These are phyloP conservation scores for Odontomachus brunneus DNA, from an alignment of 1,140 invertebrate species.

Conservation along the genomic window DNA sequence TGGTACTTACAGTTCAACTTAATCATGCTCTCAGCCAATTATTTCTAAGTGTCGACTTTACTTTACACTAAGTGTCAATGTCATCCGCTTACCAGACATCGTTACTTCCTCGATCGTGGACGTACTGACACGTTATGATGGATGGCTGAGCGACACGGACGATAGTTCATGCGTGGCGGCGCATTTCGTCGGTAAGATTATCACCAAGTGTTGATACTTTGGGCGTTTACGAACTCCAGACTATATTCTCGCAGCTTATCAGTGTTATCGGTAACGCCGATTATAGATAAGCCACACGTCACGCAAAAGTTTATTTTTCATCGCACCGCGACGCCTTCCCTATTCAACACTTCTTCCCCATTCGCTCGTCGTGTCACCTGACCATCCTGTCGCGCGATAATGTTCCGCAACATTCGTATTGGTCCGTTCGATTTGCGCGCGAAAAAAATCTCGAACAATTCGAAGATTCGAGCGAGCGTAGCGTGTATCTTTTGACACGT, in stretches of 20 bases:
- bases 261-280: conserved; percentile 40
- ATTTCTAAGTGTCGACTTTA: conserved; percentile 8
- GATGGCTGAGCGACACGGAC: conserved; percentile 11
- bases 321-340: no score
- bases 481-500: no score
- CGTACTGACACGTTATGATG: not conserved
- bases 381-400: not conserved
- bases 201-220: conserved; percentile 27
- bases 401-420: not conserved
- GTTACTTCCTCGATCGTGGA: conserved; percentile 15
- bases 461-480: no score
- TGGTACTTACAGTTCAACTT: no score
- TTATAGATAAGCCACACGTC: not conserved
- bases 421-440: no score
- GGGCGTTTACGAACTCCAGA: conserved; percentile 24
- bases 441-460: no score
- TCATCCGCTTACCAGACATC: conserved; percentile 46
- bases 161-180: conserved; percentile 18
- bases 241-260: conserved; percentile 39
- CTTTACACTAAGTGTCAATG: not conserved
- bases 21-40: not conserved
- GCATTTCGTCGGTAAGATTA: conserved; percentile 22
- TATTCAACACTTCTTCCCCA: conserved; percentile 1
- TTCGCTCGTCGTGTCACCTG: conserved; percentile 16
- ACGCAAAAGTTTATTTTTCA: conserved; percentile 1